A percentile compares a stretch with the other conserved stretches of the same genome.
Evolutionary conservation across 2,888 invertebrate genomes (phyloP).

Genomic region (Oxyteleia sp.): DNA sequence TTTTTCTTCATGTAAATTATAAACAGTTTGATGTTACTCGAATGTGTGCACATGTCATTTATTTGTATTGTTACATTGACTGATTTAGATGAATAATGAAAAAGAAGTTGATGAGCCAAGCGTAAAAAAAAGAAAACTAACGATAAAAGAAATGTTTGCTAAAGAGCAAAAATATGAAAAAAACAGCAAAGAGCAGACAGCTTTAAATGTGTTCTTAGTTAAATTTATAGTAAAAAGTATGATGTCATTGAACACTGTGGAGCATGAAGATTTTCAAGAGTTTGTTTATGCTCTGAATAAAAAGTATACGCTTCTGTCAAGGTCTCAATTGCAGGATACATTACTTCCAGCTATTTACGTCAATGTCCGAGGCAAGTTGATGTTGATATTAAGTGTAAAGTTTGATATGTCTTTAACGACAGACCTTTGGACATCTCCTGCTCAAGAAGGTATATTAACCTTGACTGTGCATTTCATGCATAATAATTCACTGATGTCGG

Average conservation of each 20-base stretch:
- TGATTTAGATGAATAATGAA: too few relatives aligned
- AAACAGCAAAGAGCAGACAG: slow-evolving; percentile 23
- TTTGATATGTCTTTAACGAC: slow-evolving; percentile 9
- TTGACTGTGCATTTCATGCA: slow-evolving; percentile 38
- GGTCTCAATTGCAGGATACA: slow-evolving; percentile 8
- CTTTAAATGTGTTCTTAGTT: neutral
- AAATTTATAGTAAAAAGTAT: slow-evolving; percentile 23
- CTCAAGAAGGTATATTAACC: slow-evolving; percentile 27
- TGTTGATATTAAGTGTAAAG: neutral
- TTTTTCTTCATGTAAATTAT: too few relatives aligned
- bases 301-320: slow-evolving; percentile 21
- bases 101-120: too few relatives aligned
- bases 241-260: slow-evolving; percentile 21
- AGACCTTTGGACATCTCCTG: slow-evolving; percentile 41
- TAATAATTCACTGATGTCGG: slow-evolving; percentile 22
- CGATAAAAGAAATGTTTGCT: neutral
- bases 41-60: too few relatives aligned
- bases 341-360: slow-evolving; percentile 11
- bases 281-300: slow-evolving; percentile 20
- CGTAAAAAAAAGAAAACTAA: slow-evolving; percentile 7
- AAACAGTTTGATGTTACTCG: too few relatives aligned
- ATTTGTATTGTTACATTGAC: too few relatives aligned
- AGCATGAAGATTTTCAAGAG: slow-evolving; percentile 27
- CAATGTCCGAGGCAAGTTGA: slow-evolving; percentile 1
- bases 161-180: neutral